Evolutionary conservation across 2,113 vertebrate genomes (phyloP).

Genomic region (Cranoglanis bouderius): DNA sequence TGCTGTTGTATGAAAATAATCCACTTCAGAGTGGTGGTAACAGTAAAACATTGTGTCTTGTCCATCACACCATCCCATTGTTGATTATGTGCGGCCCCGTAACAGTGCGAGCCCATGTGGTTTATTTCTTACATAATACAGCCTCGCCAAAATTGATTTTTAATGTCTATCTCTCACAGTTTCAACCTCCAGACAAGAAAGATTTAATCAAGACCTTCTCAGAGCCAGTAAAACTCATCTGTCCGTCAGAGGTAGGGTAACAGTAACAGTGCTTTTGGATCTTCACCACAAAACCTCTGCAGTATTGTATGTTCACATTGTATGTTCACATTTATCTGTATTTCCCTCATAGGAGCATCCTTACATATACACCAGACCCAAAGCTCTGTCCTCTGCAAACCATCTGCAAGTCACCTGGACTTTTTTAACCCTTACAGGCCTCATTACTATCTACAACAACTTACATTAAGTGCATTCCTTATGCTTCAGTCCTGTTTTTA

Average conservation of each 20-base stretch:
- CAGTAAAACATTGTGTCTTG: background rate
- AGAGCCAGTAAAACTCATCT: conserved; percentile 62
- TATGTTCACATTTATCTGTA: background rate
- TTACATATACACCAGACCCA: conserved; percentile 59
- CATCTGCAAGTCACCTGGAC: conserved; percentile 5
- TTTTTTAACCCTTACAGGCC: background rate
- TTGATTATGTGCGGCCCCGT: background rate
- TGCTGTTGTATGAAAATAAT: background rate
- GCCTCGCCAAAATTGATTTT: background rate
- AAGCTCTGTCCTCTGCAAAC: background rate
- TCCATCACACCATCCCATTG: background rate
- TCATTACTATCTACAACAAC: background rate
- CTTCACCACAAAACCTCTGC: background rate
- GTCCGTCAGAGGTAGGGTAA: conserved; percentile 60
- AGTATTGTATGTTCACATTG: background rate
- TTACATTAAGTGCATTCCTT: background rate
- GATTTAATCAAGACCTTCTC: conserved; percentile 52
- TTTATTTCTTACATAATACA: background rate
- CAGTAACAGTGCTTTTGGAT: background rate
- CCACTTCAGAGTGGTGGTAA: background rate
- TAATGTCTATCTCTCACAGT: conserved; percentile 47
- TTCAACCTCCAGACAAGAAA: conserved; percentile 65
- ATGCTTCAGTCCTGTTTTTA: background rate
- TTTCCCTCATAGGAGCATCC: conserved; percentile 54
- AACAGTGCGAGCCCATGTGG: background rate